Base-by-base conservation (phyloP, 2,113 vertebrate genomes). In the Emydura subglobosa region DNA sequence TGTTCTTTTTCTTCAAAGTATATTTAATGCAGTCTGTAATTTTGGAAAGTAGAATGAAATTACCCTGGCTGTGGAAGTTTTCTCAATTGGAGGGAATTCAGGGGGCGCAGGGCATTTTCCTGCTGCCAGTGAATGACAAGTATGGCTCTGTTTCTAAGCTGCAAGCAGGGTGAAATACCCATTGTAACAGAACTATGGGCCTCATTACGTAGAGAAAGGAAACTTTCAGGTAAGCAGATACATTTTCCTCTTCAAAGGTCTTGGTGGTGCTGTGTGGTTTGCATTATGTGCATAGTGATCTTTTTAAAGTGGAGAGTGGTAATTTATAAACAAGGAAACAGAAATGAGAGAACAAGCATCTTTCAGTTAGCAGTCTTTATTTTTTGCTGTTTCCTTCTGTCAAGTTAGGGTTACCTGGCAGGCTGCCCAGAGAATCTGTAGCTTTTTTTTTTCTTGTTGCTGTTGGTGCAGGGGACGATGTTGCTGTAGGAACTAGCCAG, bases 111-210 rank as follows among this genome's bases (percentile, higher is more conserved):
- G 25, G 16, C 47, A 24, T 19, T 31, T 5, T 3, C 80, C 9
- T 87, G 51, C 57, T 4, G 0, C 42, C 11, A 2, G 25, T 57
- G 44, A 1, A 22, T 42, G 0, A 0, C 12, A 22, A 12, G 7
- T 1, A 44, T 5, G n/a, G 51, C 57, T 47, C 31, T 0, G 7
- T 25, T 42, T 16, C 1, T 72, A 72, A 1, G 2, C 1, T 78
- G 29, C 85, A 34, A 17, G 3, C 19, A 2, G 17, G 13, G 55
- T 1, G 1, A 49, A 51, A 10, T 24, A 2, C 19, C 34, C 7
- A 0, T 9, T 24, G 3, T 76, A n/a, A 13, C 2, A 5, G 3
- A 0, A 0, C 3, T 5, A 4, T 47, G 42, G 61, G 2, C 12
- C 49, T 24, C 3, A 21, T 21, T 72, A n/a, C 16, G n/a, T 2